A percentile compares a stretch with the other conserved stretches of the same genome.
phyloP scores from a whole-genome alignment of 2,888 invertebrate species.

The Plagodis pulveraria region DNA sequence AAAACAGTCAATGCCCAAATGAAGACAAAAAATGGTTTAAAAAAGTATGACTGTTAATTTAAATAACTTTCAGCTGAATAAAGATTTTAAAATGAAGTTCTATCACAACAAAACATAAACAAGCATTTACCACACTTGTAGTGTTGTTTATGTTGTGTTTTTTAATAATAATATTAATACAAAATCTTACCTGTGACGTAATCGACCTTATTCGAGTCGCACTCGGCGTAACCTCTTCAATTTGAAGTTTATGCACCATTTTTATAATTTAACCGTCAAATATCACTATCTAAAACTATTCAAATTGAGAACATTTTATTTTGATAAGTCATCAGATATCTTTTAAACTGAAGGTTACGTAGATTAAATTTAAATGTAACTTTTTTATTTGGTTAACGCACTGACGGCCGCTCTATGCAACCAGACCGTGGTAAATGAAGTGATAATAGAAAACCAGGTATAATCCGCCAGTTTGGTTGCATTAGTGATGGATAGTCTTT shows the following conservation, averaged over 20 bases:
- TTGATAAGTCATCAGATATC: no score
- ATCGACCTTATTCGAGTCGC: constrained; percentile 58
- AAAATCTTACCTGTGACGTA: constrained; percentile 67
- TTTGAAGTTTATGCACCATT: constrained; percentile 40
- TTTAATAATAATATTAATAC: no score
- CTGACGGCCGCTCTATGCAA: constrained; percentile 14
- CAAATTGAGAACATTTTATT: no score
- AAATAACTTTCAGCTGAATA: no score
- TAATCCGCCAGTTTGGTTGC: background rate
- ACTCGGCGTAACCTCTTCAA: constrained; percentile 35
- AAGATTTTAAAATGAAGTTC: no score
- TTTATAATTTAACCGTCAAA: constrained; percentile 13
- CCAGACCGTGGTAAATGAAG: constrained; percentile 19
- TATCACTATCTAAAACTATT: no score
- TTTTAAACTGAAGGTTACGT: constrained; percentile 3
- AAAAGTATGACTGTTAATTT: no score
- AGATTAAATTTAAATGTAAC: constrained; percentile 1
- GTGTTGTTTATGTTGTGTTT: no score
- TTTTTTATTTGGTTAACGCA: background rate
- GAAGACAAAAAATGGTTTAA: no score
- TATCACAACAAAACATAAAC: no score
- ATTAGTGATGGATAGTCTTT: constrained; percentile 6
- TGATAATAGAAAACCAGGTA: constrained; percentile 6
- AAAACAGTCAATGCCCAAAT: no score
- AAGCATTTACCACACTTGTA: no score